A percentile compares a stretch with the other conserved stretches of the same genome.
Evolutionary conservation across 2,113 vertebrate species (phyloP).

Genomic region (Leptobrachium leishanense): DNA sequence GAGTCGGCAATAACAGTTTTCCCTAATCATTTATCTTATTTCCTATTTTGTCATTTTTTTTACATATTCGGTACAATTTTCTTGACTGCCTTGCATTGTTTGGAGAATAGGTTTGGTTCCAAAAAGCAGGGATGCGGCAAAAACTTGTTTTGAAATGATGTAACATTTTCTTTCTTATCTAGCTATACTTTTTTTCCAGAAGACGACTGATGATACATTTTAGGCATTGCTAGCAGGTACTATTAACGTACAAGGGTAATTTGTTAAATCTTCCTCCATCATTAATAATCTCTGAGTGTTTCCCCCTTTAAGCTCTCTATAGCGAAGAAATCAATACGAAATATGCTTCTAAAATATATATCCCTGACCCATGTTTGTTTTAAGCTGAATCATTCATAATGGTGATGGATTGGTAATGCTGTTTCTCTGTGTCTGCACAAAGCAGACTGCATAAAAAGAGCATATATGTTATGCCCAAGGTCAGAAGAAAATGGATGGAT

Average conservation of each 20-base stretch:
- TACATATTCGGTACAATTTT: too few species aligned
- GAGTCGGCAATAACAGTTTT: too few species aligned
- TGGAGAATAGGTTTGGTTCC: too few species aligned
- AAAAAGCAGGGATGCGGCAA: background rate
- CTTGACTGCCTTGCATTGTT: too few species aligned
- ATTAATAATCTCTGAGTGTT: conserved; percentile 60
- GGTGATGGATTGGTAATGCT: conserved; percentile 81
- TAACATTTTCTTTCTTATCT: background rate
- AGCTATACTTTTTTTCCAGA: background rate
- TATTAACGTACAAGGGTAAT: conserved; percentile 52
- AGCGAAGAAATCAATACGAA: conserved; percentile 74
- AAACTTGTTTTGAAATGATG: background rate
- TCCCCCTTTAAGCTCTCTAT: conserved; percentile 63
- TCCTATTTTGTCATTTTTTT: too few species aligned
- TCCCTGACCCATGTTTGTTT: conserved; percentile 78
- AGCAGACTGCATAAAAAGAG: conserved; percentile 69
- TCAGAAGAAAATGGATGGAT: conserved; percentile 87
- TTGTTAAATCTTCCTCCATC: conserved; percentile 67
- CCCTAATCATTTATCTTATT: too few species aligned
- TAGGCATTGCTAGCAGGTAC: conserved; percentile 58
- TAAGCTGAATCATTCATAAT: conserved; percentile 86
- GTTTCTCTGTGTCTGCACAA: conserved; percentile 77
- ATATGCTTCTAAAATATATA: conserved; percentile 75
- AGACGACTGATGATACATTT: conserved; percentile 45
- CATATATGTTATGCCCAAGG: conserved; percentile 80